Conservation (phyloP, 2,113 vertebrate genomes). For the Aegotheles bennettii region DNA sequence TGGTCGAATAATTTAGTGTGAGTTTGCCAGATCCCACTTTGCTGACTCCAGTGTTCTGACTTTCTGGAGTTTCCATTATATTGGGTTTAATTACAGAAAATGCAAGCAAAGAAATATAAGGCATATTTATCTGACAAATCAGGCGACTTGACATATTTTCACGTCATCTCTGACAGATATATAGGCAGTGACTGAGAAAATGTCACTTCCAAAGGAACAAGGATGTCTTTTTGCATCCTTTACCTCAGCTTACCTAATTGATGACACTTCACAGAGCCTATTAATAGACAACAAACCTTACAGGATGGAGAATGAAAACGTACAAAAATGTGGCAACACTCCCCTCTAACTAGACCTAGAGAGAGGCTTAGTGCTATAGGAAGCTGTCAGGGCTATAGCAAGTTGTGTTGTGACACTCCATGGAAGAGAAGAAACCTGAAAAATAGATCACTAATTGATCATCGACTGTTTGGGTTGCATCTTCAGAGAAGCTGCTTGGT, state of each 20-base stretch:
- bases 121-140: conserved; percentile 16
- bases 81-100: not conserved
- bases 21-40: not conserved
- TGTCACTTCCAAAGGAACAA: conserved; percentile 1
- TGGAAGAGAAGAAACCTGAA: not conserved
- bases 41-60: not conserved
- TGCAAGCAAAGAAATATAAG: not conserved
- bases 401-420: not conserved
- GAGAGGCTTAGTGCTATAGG: not conserved
- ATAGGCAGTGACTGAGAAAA: conserved; percentile 33
- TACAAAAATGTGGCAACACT: not conserved
- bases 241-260: conserved; percentile 28
- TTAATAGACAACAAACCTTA: conserved; percentile 24
- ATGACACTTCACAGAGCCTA: conserved; percentile 8
- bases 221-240: not conserved
- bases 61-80: not conserved
- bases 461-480: not conserved
- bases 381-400: not conserved
- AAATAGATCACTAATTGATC: not conserved
- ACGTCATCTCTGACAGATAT: not conserved
- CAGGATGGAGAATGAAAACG: not conserved
- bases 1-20: not conserved
- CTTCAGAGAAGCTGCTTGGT: not conserved
- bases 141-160: conserved; percentile 9
- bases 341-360: not conserved